Conservation (phyloP, 2,113 vertebrate species). For the Prunella fulvescens region DNA sequence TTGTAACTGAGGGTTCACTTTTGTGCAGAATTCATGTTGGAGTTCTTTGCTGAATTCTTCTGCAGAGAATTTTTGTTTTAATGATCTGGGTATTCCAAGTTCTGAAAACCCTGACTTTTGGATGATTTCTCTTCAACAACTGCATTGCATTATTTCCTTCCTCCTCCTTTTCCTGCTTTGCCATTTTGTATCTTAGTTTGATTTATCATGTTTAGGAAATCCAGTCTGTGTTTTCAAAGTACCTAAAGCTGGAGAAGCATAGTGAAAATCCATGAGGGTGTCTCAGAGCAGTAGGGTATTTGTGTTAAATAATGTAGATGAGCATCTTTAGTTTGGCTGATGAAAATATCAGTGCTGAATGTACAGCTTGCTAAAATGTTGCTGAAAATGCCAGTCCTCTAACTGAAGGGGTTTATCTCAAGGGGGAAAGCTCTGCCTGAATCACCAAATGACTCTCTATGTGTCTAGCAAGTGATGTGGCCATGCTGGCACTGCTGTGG, state of each 20-base stretch:
- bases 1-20: not conserved
- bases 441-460: not conserved
- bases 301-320: not conserved
- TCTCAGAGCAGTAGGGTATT: not conserved
- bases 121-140: not conserved
- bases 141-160: rapidly evolving
- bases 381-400: not conserved
- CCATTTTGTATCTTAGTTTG: not conserved
- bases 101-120: not conserved
- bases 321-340: not conserved
- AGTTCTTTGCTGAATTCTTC: not conserved
- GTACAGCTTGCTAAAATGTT: not conserved
- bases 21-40: not conserved
- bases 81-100: not conserved
- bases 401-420: not conserved
- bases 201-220: not conserved
- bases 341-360: not conserved
- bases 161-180: not conserved
- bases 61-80: not conserved
- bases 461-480: not conserved
- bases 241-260: not conserved
- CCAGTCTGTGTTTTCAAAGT: not conserved
- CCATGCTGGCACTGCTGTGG: rapidly evolving
- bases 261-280: not conserved
- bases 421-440: not conserved